These are phyloP conservation scores for Uloborus plumipes DNA, from an alignment of 2,888 invertebrate genomes.

Conservation along the genomic window DNA sequence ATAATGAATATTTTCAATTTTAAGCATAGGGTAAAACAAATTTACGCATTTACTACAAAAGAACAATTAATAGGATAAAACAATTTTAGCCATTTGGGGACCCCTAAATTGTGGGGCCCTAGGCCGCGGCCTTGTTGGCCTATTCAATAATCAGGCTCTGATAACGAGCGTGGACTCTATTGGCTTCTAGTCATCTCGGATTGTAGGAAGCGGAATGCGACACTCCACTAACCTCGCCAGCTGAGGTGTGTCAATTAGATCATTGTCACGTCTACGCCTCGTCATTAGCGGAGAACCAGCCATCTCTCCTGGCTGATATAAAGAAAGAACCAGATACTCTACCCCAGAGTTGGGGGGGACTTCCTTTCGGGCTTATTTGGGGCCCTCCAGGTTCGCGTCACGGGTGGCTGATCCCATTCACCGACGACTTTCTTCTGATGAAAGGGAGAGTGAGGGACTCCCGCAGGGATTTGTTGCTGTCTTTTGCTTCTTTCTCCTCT, in stretches of 20 bases:
- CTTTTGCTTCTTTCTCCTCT: too few relatives aligned
- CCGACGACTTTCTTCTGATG: slow-evolving; percentile 9
- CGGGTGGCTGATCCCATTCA: slow-evolving; percentile 32
- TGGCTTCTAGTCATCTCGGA: too few relatives aligned
- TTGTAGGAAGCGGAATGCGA: neutral
- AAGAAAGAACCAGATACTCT: slow-evolving; percentile 1
- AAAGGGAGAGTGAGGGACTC: neutral
- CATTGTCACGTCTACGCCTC: neutral
- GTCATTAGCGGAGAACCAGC: neutral
- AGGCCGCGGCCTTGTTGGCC: too few relatives aligned
- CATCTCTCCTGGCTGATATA: neutral
- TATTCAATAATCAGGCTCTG: too few relatives aligned
- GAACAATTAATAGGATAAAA: too few relatives aligned
- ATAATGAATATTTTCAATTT: too few relatives aligned
- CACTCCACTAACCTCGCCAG: neutral
- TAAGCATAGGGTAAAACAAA: too few relatives aligned
- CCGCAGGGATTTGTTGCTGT: neutral
- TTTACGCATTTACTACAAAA: too few relatives aligned
- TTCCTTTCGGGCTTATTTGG: slow-evolving; percentile 7
- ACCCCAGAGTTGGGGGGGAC: neutral
- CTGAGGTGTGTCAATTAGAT: neutral
- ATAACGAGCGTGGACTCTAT: too few relatives aligned
- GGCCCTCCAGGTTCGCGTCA: slow-evolving; percentile 9
- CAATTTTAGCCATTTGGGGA: too few relatives aligned
- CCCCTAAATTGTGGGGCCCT: too few relatives aligned